Conservation (phyloP, 1,140 invertebrate genomes). For the Thalassaphorura encarpata region DNA sequence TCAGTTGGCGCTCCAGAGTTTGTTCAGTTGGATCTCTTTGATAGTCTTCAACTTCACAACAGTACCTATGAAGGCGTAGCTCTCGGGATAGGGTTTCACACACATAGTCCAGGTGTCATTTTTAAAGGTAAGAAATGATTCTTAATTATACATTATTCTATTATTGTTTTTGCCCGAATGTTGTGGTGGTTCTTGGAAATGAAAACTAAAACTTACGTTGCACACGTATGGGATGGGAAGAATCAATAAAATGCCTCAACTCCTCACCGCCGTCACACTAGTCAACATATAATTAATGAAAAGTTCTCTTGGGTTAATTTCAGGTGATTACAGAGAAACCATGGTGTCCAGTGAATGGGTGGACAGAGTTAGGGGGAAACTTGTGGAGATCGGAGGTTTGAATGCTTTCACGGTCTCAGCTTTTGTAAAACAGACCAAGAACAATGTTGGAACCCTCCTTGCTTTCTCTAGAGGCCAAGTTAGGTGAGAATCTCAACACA, state of each 20-base stretch:
- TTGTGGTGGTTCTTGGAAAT: too few relatives aligned
- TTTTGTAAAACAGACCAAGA: conserved; percentile 61
- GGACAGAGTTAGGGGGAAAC: conserved; percentile 26
- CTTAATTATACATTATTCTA: neutral
- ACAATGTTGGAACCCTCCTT: conserved; percentile 69
- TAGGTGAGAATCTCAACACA: conserved; percentile 31
- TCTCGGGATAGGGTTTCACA: conserved; percentile 49
- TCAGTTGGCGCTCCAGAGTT: conserved; percentile 31
- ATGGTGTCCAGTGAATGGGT: conserved; percentile 45
- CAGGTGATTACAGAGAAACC: conserved; percentile 62
- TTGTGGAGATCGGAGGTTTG: conserved; percentile 23
- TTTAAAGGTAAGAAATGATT: conserved; percentile 35
- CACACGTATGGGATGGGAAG: too few relatives aligned
- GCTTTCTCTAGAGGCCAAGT: conserved; percentile 52
- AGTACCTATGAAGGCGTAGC: conserved; percentile 51
- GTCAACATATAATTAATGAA: neutral
- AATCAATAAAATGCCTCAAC: too few relatives aligned
- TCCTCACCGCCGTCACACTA: neutral
- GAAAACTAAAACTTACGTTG: too few relatives aligned
- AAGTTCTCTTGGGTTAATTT: neutral
- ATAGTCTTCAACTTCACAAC: conserved; percentile 56
- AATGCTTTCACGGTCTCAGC: conserved; percentile 68
- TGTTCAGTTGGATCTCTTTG: conserved; percentile 49
- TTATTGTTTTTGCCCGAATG: too few relatives aligned
- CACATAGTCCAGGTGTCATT: conserved; percentile 50